Conservation (phyloP, 2,797 vertebrate genomes). For the Gymnoscopelus microlampas region DNA sequence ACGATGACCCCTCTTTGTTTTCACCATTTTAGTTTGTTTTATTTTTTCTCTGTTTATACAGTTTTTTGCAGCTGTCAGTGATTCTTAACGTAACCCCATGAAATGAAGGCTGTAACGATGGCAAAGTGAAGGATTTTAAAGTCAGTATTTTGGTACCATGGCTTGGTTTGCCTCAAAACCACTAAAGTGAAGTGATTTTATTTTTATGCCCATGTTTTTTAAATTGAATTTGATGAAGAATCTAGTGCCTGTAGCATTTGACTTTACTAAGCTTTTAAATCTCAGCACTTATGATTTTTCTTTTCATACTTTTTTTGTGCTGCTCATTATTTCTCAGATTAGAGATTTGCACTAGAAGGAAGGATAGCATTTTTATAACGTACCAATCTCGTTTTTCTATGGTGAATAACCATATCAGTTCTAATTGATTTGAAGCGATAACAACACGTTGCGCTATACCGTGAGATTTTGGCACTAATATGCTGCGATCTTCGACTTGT, state of each 20-base stretch:
- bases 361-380: slow-evolving; percentile 35
- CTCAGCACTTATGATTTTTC: slow-evolving; percentile 3
- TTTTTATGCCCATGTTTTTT: slow-evolving; percentile 20
- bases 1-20: slow-evolving; percentile 2
- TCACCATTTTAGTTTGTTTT: not conserved
- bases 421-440: slow-evolving; percentile 10
- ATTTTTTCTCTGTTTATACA: not conserved
- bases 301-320: slow-evolving; percentile 24
- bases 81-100: slow-evolving; percentile 9
- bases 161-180: slow-evolving; percentile 25
- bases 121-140: slow-evolving; percentile 17
- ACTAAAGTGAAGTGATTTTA: slow-evolving; percentile 32
- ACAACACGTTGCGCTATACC: too few relatives aligned
- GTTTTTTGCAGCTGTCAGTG: not conserved
- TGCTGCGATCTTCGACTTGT: too few relatives aligned
- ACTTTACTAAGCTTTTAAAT: slow-evolving; percentile 42
- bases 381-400: slow-evolving; percentile 3
- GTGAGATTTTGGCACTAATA: too few relatives aligned
- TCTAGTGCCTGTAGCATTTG: slow-evolving; percentile 64
- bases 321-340: slow-evolving; percentile 42
- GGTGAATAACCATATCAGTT: slow-evolving; percentile 19
- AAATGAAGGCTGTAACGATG: slow-evolving; percentile 12
- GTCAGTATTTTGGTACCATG: slow-evolving; percentile 11
- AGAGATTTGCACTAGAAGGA: slow-evolving; percentile 59
- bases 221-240: slow-evolving; percentile 33